Base-by-base conservation (phyloP, 2,888 invertebrate genomes). In the Eupelmus urozonus region DNA sequence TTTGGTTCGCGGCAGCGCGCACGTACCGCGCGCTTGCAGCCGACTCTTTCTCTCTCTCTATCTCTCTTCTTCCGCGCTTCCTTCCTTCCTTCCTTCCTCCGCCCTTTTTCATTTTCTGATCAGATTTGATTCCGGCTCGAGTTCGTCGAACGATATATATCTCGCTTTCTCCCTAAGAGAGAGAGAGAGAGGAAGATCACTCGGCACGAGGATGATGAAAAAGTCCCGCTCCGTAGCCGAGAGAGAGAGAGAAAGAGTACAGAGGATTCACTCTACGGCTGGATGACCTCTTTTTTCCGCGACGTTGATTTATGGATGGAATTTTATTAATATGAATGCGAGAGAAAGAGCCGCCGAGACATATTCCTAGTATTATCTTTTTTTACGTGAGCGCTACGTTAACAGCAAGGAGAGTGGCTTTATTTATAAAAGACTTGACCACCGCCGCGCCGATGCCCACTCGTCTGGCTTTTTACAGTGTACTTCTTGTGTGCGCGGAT, bases 321-420 rank as follows among this genome's bases (percentile, higher is more conserved):
- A 57, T 76, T 76, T 70, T 70, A 76, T 76, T 70, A 76, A 76
- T 76, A 70, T 63, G 69, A 76, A 76, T 76, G 62, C 55, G 34
- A n/a, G n/a, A n/a, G n/a, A n/a, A n/a, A n/a, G n/a, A n/a, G 45
- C 70, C 60, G 3, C 40, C 62, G 62, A 53, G 62, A 76, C 55
- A 62, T 69, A 62, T 69, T 62, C 29, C 55, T 49, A 42, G 75
- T 76, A 53, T 69, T 76, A 69, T 69, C 42, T 23, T 55, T 60
- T 76, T 62, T 53, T 60, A 18, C 53, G 34, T 34, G 9, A 34
- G 9, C n/a, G n/a, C 34, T 34, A n/a, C n/a, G 34, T 34, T 34
- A 34, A 34, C 9, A 34, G 34, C 34, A 34, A 34, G 34, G 34
- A 34, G n/a, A n/a, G n/a, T n/a, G n/a, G n/a, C n/a, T n/a, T n/a